Evolutionary conservation across 2,888 invertebrate species (phyloP), one percentile per base, ranked within the genome.

Genomic region (Hemicrepidius hirtus): DNA sequence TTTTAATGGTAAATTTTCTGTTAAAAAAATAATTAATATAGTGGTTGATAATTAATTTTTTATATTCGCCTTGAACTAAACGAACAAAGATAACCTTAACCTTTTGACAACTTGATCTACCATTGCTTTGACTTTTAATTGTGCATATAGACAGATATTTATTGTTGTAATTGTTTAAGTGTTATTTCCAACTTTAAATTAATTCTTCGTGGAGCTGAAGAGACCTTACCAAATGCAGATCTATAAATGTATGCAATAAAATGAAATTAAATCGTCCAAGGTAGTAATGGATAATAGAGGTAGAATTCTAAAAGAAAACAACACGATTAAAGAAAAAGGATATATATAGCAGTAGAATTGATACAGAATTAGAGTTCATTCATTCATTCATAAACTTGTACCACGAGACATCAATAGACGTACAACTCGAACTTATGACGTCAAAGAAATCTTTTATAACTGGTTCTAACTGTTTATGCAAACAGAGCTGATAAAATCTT

Each of bases 381-480:
- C 53, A 32, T 53, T 53, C 53, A 53, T 53, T 46, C 46, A 53
- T 6, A 53, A 24, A 53, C 9, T 3, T 20, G 53, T 53, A 16
- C 24, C n/a, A 53, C 53, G 12, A 53, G 53, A 32, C 53, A 32
- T 53, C 28, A 16, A 24, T 53, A 53, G 24, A 32, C 28, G 53
- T 28, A 53, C 24, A 53, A 50, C 28, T 53, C 32, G 10, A 20
- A 13, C 9, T 53, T 28, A n/a, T 53, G 53, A 53, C 53, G 53
- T 53, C 53, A 53, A 32, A 13, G 28, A 1, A 13, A 21, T 53
- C 28, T 53, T 18, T 46, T 16, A 18, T 53, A 53, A 53, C 28
- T 28, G 53, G 28, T 53, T 53, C 53, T 53, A 53, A 53, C 53
- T 32, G 28, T 53, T 53, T 53, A 28, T 13, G 53, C 28, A 53